These are phyloP conservation scores for Aphis gossypii DNA, from an alignment of 1,140 invertebrate genomes.

Conservation along the genomic window DNA sequence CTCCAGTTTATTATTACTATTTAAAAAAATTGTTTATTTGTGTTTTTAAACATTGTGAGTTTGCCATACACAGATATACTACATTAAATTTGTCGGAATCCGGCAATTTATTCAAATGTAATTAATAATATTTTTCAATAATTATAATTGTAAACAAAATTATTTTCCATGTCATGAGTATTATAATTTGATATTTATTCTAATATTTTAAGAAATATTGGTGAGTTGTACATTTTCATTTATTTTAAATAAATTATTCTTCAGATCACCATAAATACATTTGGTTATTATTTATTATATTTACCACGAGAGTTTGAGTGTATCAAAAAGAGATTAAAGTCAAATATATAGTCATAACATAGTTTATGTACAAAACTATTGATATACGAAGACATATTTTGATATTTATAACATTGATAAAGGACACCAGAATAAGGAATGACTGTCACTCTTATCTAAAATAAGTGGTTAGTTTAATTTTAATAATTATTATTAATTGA, in stretches of 20 bases:
- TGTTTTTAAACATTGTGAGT: neutral
- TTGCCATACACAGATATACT: constrained; percentile 32
- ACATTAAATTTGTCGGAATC: neutral
- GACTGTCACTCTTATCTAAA: accelerated
- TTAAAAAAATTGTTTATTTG: neutral
- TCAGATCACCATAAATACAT: neutral
- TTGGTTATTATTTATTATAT: neutral
- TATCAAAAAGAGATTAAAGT: neutral
- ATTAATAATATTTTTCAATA: neutral
- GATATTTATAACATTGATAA: neutral
- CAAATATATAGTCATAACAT: neutral
- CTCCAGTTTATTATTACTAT: neutral
- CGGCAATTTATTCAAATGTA: neutral
- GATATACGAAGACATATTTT: neutral
- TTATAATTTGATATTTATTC: constrained; percentile 44
- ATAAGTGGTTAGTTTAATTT: neutral
- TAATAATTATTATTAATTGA: neutral
- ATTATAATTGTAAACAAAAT: neutral
- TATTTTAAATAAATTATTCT: constrained; percentile 37
- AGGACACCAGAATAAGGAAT: neutral
- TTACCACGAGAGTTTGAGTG: neutral
- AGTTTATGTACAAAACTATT: neutral
- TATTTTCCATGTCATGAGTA: constrained; percentile 20
- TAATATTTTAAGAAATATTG: constrained; percentile 13
- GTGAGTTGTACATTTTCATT: constrained; percentile 38